These are phyloP conservation scores for Adrianichthys oophorus DNA, from an alignment of 2,797 vertebrate genomes.

Conservation along the genomic window DNA sequence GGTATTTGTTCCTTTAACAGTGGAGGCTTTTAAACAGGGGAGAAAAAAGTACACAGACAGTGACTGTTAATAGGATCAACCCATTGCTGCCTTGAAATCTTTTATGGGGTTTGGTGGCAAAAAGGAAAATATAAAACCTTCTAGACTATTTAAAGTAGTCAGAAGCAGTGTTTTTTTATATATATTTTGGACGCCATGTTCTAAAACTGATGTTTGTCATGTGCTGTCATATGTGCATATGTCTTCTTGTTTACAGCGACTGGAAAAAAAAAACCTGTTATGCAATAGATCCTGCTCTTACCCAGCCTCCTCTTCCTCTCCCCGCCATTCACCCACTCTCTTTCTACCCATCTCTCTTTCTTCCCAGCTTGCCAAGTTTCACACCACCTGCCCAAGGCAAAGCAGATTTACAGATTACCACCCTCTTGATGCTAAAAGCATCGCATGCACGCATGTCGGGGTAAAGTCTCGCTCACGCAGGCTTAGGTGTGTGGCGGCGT, in stretches of 20 bases:
- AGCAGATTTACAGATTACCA: conserved; percentile 83
- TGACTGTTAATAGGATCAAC: background rate
- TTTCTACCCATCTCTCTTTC: conserved; percentile 13
- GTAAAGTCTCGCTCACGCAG: conserved; percentile 30
- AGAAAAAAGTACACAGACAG: background rate
- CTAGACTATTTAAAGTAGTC: background rate
- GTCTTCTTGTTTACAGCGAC: conserved; percentile 49
- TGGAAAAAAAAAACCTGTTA: conserved; percentile 64
- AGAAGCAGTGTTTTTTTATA: background rate
- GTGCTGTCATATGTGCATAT: conserved; percentile 38
- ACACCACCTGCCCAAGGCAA: conserved; percentile 72
- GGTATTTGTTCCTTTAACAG: background rate
- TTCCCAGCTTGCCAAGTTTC: conserved; percentile 68
- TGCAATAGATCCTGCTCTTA: conserved; percentile 54
- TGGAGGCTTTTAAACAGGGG: background rate
- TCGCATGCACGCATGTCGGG: conserved; percentile 59
- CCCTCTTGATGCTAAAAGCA: conserved; percentile 65
- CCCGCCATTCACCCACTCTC: conserved; percentile 42
- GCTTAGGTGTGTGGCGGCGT: conserved; percentile 22
- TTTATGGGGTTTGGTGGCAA: conserved; percentile 7
- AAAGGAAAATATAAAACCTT: background rate
- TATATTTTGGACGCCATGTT: conserved; percentile 1
- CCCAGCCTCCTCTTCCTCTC: conserved; percentile 22
- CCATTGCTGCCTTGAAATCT: conserved; percentile 1
- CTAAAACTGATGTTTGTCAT: conserved; percentile 6